Evolutionary conservation across 1,140 invertebrate genomes (phyloP).

Genomic region (Oncopodura yosiiana): DNA sequence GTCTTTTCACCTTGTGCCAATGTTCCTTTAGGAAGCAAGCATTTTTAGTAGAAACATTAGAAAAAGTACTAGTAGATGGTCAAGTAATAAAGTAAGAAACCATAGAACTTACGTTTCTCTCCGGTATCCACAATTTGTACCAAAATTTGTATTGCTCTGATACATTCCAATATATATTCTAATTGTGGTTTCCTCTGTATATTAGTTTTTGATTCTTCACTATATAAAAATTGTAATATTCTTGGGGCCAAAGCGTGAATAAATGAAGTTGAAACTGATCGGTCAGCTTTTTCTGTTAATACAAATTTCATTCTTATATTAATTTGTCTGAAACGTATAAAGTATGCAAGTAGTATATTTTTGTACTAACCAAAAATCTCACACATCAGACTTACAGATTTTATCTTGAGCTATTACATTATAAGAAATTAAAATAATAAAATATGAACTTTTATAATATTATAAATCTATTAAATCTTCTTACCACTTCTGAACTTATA

Average conservation of each 20-base stretch:
- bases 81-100: no score
- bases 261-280: conserved; percentile 59
- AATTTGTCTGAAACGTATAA: conserved; percentile 14
- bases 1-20: conserved; percentile 10
- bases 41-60: background rate
- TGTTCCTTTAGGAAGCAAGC: conserved; percentile 2
- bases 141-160: conserved; percentile 28
- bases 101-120: conserved; percentile 32
- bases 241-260: conserved; percentile 69
- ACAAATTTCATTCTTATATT: conserved; percentile 43
- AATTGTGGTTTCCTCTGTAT: conserved; percentile 20
- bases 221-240: conserved; percentile 59
- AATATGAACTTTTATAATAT: no score
- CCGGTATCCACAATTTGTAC: conserved; percentile 27
- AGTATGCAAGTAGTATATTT: background rate
- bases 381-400: conserved; percentile 23
- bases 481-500: conserved; percentile 59
- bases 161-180: conserved; percentile 28
- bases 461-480: no score
- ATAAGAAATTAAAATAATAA: background rate
- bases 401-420: conserved; percentile 12
- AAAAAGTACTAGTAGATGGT: no score
- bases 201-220: conserved; percentile 40
- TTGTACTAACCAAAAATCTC: conserved; percentile 35
- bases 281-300: conserved; percentile 57